Evolutionary conservation across 1,140 invertebrate species (phyloP).

Genomic region (Heterodera schachtii): DNA sequence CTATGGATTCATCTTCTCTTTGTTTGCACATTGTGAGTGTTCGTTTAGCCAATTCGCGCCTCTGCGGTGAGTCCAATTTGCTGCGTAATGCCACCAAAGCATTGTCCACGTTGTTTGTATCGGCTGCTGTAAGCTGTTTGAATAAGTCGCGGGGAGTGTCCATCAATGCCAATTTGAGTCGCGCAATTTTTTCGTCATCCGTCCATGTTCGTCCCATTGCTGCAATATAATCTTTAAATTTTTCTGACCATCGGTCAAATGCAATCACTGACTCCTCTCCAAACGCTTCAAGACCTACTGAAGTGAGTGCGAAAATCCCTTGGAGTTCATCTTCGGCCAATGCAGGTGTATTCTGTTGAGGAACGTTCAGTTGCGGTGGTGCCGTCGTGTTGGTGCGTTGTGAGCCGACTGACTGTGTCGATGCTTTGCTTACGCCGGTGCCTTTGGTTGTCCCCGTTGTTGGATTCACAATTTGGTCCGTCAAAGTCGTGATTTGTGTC

Average conservation of each 20-base stretch:
- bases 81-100: neutral
- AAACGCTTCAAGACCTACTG: neutral
- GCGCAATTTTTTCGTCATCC: neutral
- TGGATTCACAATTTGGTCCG: too few relatives aligned
- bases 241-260: neutral
- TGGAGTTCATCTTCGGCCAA: neutral
- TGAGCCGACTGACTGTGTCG: neutral
- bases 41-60: conserved; percentile 4
- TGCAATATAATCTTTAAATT: neutral
- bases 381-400: too few relatives aligned
- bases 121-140: neutral
- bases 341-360: neutral
- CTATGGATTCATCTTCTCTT: neutral
- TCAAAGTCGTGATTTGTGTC: neutral
- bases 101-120: neutral
- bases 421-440: neutral
- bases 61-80: conserved; percentile 10
- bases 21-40: neutral
- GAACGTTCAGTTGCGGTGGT: too few relatives aligned
- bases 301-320: neutral
- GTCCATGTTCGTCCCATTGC: neutral
- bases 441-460: too few relatives aligned
- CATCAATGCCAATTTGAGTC: neutral
- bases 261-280: neutral
- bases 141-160: neutral